Base-by-base conservation (phyloP, 2,888 invertebrate genomes). In the Melinaea marsaeus region DNA sequence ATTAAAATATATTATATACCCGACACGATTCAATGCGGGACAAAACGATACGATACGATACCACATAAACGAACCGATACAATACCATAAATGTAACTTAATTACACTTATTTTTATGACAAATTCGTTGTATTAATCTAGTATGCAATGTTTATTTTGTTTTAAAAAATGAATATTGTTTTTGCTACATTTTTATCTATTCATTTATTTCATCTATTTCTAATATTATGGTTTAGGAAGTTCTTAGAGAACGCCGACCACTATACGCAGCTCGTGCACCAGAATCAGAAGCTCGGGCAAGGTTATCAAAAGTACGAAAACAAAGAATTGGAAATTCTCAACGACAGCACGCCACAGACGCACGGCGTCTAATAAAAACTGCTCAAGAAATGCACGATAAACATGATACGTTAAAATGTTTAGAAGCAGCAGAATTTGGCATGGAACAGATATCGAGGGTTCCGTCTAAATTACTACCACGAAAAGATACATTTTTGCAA, bases 381-480 rank as follows among this genome's bases (percentile, higher is more conserved):
- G 78, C 84, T 13, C 74, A 78, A 66, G 69, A 70, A 0, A 72
- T 80, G 47, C 76, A 75, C 22, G 80, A 84, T 56, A 76, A 81
- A 66, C 79, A 78, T 13, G 85, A 88, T 55, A 86, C 86, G 0
- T 75, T 78, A 3, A 86, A 81, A 70, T 88, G 88, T 61, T 68
- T 90, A 55, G 90, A 90, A 69, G 74, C 78, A 0, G 87, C 84
- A 0, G 84, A 89, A 66, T 90, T 90, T 59, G 90, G 80, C 3
- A 83, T 90, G 80, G 85, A 86, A 69, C 87, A 87, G 74, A 86
- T 90, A 67, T 72, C 81, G 3, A 80, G 82, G 61, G 86, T 84
- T 59, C 81, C 84, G 3, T 68, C 74, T 1, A 79, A 77, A 55
- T 72, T 88, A 59, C 71, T 90, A 47, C 89, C 85, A 1, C 81